These are phyloP conservation scores for Erethizon dorsatum DNA, from an alignment of 2,797 vertebrate species.

Conservation along the genomic window DNA sequence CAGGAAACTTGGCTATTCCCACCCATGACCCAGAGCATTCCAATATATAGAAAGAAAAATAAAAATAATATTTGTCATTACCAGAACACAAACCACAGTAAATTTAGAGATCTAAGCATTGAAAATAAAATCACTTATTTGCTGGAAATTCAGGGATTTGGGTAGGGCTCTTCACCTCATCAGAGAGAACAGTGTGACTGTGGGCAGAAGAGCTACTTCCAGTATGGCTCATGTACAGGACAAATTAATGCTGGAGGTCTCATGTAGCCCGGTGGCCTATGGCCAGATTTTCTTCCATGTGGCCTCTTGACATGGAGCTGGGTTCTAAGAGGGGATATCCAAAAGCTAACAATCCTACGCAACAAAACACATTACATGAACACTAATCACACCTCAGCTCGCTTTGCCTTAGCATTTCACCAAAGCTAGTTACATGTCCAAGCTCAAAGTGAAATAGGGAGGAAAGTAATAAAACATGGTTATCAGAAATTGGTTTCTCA, in stretches of 20 bases:
- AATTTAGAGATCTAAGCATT: not conserved
- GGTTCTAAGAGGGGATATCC: not conserved
- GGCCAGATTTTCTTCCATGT: not conserved
- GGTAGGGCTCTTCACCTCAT: not conserved
- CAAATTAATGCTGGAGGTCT: not conserved
- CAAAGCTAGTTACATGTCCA: not conserved
- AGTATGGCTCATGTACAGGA: not conserved
- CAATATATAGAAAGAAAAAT: not conserved
- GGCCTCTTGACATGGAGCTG: not conserved
- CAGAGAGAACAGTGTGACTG: not conserved
- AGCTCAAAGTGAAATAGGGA: not conserved
- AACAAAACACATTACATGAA: not conserved
- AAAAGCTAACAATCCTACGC: not conserved
- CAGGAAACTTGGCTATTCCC: not conserved
- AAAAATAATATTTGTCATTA: not conserved
- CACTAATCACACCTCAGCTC: not conserved
- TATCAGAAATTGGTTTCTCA: not conserved
- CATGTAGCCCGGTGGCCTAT: not conserved
- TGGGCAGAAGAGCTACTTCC: not conserved
- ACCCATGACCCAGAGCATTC: not conserved
- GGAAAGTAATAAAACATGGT: not conserved
- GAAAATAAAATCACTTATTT: not conserved
- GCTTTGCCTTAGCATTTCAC: not conserved
- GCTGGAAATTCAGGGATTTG: not conserved
- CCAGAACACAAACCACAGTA: not conserved